phyloP scores from a whole-genome alignment of 2,113 vertebrate genomes.

The Rhadina sibilatrix region DNA sequence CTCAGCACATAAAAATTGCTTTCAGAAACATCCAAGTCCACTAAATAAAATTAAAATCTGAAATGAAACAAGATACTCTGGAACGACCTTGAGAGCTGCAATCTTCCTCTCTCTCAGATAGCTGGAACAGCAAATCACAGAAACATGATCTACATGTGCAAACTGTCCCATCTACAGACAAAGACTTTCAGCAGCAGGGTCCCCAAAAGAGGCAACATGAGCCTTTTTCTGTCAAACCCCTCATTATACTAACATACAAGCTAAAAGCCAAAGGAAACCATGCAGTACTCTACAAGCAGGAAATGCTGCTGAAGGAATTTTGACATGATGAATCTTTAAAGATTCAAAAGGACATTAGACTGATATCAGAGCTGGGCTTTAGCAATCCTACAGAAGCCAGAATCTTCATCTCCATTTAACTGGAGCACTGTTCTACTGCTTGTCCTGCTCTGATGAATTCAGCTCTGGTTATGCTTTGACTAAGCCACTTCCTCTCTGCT shows the following conservation, averaged over 20 bases:
- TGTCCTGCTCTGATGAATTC: neutral
- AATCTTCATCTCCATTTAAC: neutral
- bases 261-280: neutral
- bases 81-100: neutral
- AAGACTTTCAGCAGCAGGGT: neutral
- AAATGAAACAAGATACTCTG: slow-evolving; percentile 12
- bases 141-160: neutral
- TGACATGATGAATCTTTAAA: neutral
- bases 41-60: slow-evolving; percentile 30
- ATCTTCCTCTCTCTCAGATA: neutral
- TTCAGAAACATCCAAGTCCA: slow-evolving; percentile 9
- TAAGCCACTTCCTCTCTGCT: neutral
- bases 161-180: neutral
- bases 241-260: neutral
- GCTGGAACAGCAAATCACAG: neutral
- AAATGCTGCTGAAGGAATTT: neutral
- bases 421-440: neutral
- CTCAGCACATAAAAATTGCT: slow-evolving; percentile 5
- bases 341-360: neutral
- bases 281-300: neutral
- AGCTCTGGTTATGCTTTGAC: neutral
- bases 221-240: neutral
- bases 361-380: neutral
- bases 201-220: neutral
- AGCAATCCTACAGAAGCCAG: neutral